Percentiles rank a stretch among this genome's conserved stretches.
Conservation (phyloP, 2,888 invertebrate genomes). For the Stenodema calcarata region DNA sequence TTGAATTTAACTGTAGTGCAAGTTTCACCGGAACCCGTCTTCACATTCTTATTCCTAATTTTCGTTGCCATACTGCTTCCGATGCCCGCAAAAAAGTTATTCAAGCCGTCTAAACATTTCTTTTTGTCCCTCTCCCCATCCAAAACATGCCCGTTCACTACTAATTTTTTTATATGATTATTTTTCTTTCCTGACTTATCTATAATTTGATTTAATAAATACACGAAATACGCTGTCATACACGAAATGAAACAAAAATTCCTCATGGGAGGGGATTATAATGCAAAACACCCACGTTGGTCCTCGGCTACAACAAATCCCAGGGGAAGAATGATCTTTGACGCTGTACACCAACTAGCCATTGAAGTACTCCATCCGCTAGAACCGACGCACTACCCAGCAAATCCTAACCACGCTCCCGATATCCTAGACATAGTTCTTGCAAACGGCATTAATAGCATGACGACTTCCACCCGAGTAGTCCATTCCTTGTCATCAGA, state of each 20-base stretch:
- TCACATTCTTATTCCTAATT: too few relatives aligned
- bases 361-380: background rate
- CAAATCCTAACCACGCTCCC: background rate
- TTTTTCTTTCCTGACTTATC: too few relatives aligned
- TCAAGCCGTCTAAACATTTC: too few relatives aligned
- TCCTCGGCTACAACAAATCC: conserved; percentile 5
- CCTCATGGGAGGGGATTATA: too few relatives aligned
- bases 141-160: too few relatives aligned
- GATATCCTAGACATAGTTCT: conserved; percentile 10
- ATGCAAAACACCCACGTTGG: too few relatives aligned
- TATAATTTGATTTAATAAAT: background rate
- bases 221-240: background rate
- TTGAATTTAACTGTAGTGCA: too few relatives aligned
- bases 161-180: too few relatives aligned
- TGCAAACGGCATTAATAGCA: background rate
- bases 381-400: conserved; percentile 20
- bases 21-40: too few relatives aligned
- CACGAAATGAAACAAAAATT: background rate
- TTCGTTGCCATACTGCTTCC: too few relatives aligned
- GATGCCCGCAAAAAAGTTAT: too few relatives aligned
- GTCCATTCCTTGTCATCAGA: background rate
- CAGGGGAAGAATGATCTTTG: background rate
- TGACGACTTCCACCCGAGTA: background rate
- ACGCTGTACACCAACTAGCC: background rate
- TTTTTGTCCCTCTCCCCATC: too few relatives aligned